Evolutionary conservation across 23 tunicate genomes (phyloP), one percentile per base, ranked within the genome.

Genomic region (Botrylloides violaceus): DNA sequence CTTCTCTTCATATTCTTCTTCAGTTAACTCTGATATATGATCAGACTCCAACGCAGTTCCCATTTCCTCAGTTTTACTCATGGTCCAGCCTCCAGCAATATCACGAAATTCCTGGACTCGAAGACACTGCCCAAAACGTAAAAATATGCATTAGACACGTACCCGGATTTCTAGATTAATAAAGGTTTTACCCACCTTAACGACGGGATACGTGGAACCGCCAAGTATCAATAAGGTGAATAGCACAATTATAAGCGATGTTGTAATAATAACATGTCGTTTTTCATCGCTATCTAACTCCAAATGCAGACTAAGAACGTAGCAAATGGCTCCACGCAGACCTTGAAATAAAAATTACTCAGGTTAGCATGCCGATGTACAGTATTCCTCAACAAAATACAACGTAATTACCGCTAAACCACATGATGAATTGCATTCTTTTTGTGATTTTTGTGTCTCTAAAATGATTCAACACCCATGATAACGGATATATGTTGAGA

Each of bases 351-450:
- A 43, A 9, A 15, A 43, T 43, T 43, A 7, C 9, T 7, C 9
- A 43, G 15, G 53, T 43, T 43, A 43, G n/a, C 53, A 43, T 43
- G 53, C 53, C n/a, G n/a, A n/a, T n/a, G n/a, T n/a, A n/a, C n/a
- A n/a, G n/a, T n/a, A n/a, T n/a, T n/a, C n/a, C 9, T 15, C 53
- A 43, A 43, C 9, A 43, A 43, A 7, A 43, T 21, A 29, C 12
- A 9, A 15, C 24, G 3, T 3, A 48, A 80, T 80, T 34, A 81
- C 98, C 98, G 66, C 94, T 85, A 64, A 93, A 93, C 98, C 98
- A 93, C 98, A 93, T 93, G 66, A 93, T 86, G 65, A 93, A 93
- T 56, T 93, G 98, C 98, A 93, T 93, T 61, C 92, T 49, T 63
- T 86, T 85, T 24, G 98, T 84, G 18, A 93, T 93, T 71, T 86